A percentile compares a stretch with the other conserved stretches of the same genome.
Evolutionary conservation across 2,888 invertebrate species (phyloP).

Genomic region (Patella depressa): DNA sequence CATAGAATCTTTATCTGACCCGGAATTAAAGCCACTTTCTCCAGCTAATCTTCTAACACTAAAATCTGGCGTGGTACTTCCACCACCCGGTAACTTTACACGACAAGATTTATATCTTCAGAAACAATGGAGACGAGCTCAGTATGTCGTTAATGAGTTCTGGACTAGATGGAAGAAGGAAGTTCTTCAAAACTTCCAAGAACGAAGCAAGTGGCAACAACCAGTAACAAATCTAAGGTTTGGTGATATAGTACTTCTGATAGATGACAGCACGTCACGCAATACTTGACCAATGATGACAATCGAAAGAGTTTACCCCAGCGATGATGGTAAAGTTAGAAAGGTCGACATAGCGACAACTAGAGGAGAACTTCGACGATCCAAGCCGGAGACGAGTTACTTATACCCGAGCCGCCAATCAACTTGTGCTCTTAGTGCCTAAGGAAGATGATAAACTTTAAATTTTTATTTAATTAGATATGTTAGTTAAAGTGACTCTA

Average conservation of each 20-base stretch:
- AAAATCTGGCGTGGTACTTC: conserved; percentile 23
- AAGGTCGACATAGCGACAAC: conserved; percentile 26
- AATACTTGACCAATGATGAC: conserved; percentile 36
- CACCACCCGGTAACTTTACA: conserved; percentile 32
- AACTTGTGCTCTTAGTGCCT: background rate
- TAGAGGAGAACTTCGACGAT: background rate
- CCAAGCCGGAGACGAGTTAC: background rate
- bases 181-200: conserved; percentile 33
- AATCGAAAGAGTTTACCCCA: conserved; percentile 19
- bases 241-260: conserved; percentile 42
- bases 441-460: background rate
- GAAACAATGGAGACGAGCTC: conserved; percentile 39
- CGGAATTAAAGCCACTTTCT: conserved; percentile 26
- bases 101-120: conserved; percentile 34
- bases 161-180: conserved; percentile 44
- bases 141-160: conserved; percentile 42
- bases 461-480: background rate
- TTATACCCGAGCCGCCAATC: background rate
- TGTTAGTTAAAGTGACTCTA: too few relatives aligned
- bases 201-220: conserved; percentile 34
- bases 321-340: conserved; percentile 33
- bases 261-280: conserved; percentile 34
- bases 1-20: conserved; percentile 13
- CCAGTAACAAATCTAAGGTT: conserved; percentile 28
- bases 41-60: conserved; percentile 29